Base-by-base conservation (phyloP, 2,888 invertebrate genomes). In the Cabera pusaria region DNA sequence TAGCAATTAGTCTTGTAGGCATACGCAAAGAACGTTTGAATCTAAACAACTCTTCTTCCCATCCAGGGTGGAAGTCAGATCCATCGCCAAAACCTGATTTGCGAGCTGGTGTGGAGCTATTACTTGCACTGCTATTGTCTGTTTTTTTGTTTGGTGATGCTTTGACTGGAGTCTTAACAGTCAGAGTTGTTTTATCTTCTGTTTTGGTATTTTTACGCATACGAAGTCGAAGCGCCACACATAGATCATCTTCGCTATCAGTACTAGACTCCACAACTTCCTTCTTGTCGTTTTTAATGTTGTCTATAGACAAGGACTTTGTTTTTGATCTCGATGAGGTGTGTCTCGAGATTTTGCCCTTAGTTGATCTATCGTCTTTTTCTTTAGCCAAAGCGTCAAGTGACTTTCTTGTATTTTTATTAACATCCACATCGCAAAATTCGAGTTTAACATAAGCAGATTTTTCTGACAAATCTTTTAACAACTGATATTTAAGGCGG, bases 1-100 rank as follows among this genome's bases (percentile, higher is more conserved):
- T 94, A 19, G 94, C 94, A 52, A 96, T 96, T 29, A 96, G 86
- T 55, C 94, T 92, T 17, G 93, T 90, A 1, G 96, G 96, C 91
- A 96, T 95, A 56, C 96, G 91, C 7, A 96, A 78, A 0, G 96
- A 94, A 54, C 94, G 91, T 71, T 96, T 96, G 64, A 94, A 96
- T 56, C 92, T 93, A 62, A 94, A 95, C 7, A 96, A 91, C 63
- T 96, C 96, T 65, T 95, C 94, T 77, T 95, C 95, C 95, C 95
- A 95, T 0, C 95, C 94, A 0, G 95, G 94, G 53, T 92, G 90
- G 61, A 94, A 94, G 63, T 93, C 93, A 21, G 93, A 92, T 16
- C 93, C 93, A 67, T 93, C 93, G 2, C 93, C 94, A 64, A 93
- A 93, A 16, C 90, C 82, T n/a, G 92, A 90, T 68, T 93, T 93